Base-by-base conservation (phyloP, 2,888 invertebrate genomes). In the Helleia helle region DNA sequence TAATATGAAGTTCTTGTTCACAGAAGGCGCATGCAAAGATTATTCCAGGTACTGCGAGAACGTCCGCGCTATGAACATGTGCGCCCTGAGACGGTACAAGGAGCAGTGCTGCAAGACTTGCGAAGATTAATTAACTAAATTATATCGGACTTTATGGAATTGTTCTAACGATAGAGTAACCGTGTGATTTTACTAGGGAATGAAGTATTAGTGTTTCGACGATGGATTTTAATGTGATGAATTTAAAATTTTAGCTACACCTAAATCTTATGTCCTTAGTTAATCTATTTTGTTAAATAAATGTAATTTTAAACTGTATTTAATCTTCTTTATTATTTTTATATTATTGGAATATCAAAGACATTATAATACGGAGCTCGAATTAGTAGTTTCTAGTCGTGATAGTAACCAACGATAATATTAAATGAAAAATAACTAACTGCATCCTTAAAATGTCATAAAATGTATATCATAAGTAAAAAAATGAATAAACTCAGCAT, bases 41-140 rank as follows among this genome's bases (percentile, higher is more conserved):
- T 87, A 89, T 29, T 95, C 95, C 36, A 90, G 91, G 54, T 93
- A 93, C 72, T 97, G 96, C 76, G 91, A 90, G 58, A 94, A 95
- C 63, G 95, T 95, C 13, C 91, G 92, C 54, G 87, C 91, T 40
- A 92, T 96, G 92, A 94, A 94, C 62, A 88, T 96, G 87, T 97
- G 97, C 79, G 91, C 91, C 39, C 88, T 94, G 53, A 88, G 90
- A 57, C 89, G 93, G 27, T 96, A 95, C 75, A 90, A 91, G 66
- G 89, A 90, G 62, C 94, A 93, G 65, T 97, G 97, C 77, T 97
- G 96, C 86, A 89, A 91, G 56, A 92, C 95, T 40, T 96, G 96
- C 77, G 57, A 62, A 25, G 68, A 74, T 47, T 80, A 68, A 54
- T 17, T 9, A 6, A 14, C 18, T 27, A 15, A 24, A 36, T 13